Percentiles rank a stretch among this genome's conserved stretches.
Evolutionary conservation across 2,797 vertebrate species (phyloP).

Genomic region (Enteromius paludinosus): DNA sequence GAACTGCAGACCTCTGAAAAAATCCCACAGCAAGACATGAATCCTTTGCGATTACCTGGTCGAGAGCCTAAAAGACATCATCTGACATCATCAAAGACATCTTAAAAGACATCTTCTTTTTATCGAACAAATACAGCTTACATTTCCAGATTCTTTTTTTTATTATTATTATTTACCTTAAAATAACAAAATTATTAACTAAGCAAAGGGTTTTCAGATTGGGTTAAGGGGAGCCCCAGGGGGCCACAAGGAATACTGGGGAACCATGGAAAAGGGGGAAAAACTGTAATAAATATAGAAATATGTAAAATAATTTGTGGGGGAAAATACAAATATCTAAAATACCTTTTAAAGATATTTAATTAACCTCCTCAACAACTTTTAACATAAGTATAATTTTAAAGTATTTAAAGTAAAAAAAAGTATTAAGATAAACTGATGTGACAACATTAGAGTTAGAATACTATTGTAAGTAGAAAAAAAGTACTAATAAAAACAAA

Average conservation of each 20-base stretch:
- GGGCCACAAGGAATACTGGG: background rate
- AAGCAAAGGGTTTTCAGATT: background rate
- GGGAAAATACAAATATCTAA: background rate
- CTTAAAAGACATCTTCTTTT: background rate
- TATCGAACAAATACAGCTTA: background rate
- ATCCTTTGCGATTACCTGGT: slow-evolving; percentile 83
- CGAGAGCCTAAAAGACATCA: slow-evolving; percentile 79
- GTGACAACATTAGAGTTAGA: background rate
- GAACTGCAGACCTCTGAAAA: slow-evolving; percentile 86
- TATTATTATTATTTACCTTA: background rate
- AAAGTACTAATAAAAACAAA: background rate
- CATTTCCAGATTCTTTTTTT: background rate
- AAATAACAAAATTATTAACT: background rate
- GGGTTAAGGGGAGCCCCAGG: background rate
- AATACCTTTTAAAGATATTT: background rate
- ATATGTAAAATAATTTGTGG: background rate
- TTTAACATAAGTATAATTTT: background rate
- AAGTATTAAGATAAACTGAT: background rate
- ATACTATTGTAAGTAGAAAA: background rate
- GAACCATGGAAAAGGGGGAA: background rate
- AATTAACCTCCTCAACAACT: background rate
- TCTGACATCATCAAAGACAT: background rate
- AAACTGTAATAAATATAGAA: background rate
- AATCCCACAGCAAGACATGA: slow-evolving; percentile 85
- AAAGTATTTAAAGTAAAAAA: too few species aligned